These are phyloP conservation scores for Acromyrmex charruanus DNA, from an alignment of 1,140 invertebrate species.

Conservation along the genomic window DNA sequence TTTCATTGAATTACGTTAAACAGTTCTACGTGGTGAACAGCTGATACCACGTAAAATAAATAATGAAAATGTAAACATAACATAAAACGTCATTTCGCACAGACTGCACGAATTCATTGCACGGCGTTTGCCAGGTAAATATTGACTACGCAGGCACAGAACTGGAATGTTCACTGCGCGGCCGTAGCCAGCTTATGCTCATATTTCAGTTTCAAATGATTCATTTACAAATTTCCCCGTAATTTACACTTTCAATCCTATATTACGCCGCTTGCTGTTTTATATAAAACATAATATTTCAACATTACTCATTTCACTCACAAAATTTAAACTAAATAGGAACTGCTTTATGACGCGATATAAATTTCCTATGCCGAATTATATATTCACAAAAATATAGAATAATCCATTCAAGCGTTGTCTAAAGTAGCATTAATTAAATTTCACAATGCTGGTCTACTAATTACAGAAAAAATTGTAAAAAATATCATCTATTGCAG, in stretches of 20 bases:
- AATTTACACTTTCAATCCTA: conserved; percentile 69
- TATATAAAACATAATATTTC: conserved; percentile 55
- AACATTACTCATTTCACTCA: conserved; percentile 50
- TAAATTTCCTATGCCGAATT: conserved; percentile 44
- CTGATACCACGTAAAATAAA: conserved; percentile 70
- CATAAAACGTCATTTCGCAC: conserved; percentile 71
- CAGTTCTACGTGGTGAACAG: conserved; percentile 35
- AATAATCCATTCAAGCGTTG: conserved; percentile 16
- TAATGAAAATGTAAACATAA: conserved; percentile 71
- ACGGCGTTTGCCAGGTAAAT: conserved; percentile 68
- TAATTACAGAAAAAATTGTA: conserved; percentile 12
- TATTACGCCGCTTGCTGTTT: conserved; percentile 60
- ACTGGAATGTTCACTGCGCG: conserved; percentile 65
- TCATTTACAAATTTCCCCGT: conserved; percentile 72
- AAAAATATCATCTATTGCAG: conserved; percentile 23
- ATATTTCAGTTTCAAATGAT: conserved; percentile 66
- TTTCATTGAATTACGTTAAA: conserved; percentile 35
- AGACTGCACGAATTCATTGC: conserved; percentile 71
- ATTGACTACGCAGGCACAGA: conserved; percentile 70
- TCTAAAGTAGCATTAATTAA: conserved; percentile 55
- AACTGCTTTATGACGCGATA: conserved; percentile 41
- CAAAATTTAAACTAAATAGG: conserved; percentile 53
- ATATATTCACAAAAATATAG: conserved; percentile 40
- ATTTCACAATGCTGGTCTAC: conserved; percentile 33
- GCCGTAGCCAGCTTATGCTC: conserved; percentile 59